These are phyloP conservation scores for Ectemnius lituratus DNA, from an alignment of 2,888 invertebrate genomes.

Conservation along the genomic window DNA sequence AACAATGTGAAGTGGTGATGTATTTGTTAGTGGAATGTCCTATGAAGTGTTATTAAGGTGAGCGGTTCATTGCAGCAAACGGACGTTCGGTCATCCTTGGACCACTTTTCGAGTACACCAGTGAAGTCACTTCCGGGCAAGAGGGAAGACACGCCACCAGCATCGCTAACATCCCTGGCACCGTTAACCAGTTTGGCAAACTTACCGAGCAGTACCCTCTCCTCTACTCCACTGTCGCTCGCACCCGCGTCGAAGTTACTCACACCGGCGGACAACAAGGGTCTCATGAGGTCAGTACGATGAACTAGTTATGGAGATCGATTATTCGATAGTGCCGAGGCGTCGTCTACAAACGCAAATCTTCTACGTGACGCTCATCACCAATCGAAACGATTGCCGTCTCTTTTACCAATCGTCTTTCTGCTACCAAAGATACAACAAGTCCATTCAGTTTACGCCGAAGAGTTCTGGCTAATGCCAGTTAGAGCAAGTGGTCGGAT, in stretches of 20 bases:
- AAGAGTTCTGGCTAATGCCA: too few relatives aligned
- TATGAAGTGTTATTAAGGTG: constrained; percentile 1
- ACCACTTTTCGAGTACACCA: constrained; percentile 76
- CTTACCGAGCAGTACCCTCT: constrained; percentile 74
- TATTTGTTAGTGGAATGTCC: too few relatives aligned
- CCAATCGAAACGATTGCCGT: too few relatives aligned
- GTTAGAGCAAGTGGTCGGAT: too few relatives aligned
- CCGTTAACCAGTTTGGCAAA: constrained; percentile 76
- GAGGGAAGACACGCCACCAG: constrained; percentile 76
- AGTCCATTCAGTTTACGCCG: too few relatives aligned
- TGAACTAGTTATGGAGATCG: constrained; percentile 35
- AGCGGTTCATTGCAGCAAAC: constrained; percentile 69
- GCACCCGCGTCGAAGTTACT: constrained; percentile 75
- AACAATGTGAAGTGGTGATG: too few relatives aligned
- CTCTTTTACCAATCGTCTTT: too few relatives aligned
- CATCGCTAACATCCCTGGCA: constrained; percentile 74
- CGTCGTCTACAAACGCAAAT: neutral
- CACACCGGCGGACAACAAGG: constrained; percentile 77
- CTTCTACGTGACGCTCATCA: too few relatives aligned
- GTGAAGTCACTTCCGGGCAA: constrained; percentile 75
- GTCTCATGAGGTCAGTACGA: constrained; percentile 74
- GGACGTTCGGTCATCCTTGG: constrained; percentile 75
- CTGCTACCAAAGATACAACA: too few relatives aligned
- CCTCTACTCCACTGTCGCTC: constrained; percentile 75
- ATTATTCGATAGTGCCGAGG: neutral